Base-by-base conservation (phyloP, 2,797 vertebrate genomes). In the Ficedula albicollis region DNA sequence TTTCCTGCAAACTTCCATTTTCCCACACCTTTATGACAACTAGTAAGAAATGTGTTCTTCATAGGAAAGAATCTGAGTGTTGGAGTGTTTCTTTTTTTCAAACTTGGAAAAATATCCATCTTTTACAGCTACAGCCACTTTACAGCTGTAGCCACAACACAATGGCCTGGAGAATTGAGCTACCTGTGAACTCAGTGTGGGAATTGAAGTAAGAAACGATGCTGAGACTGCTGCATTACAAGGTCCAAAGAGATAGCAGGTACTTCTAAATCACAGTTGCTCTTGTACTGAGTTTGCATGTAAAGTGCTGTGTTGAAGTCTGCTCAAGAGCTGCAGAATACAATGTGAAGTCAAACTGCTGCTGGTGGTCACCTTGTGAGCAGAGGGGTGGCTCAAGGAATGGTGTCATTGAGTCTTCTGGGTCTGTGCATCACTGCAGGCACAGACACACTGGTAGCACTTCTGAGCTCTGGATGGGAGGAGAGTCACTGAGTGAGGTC, bases 1-100 rank as follows among this genome's bases (percentile, higher is more conserved):
- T 90, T 96, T 96, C 87, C 88, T 68, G 90, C 60, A 89, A 86
- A 58, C n/a, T 49, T 69, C 41, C 52, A 51, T 91, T 89, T 87
- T 25, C 70, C 69, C 22, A 66, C 36, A 90, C 39, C 81, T 94
- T 84, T 86, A 54, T 58, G 73, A 52, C 26, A 72, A 11, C 15
- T 51, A 67, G 18, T 44, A 86, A 72, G 25, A 62, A 55, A 6
- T 3, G 11, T 68, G 8, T 21, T 82, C 44, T 83, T 49, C 46
- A 36, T 4, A 76, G 32, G 32, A 67, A 91, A 51, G 34, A 38
- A 10, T 41, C 44, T 59, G 34, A 11, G 10, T 36, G 18, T 41
- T 56, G n/a, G 29, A 84, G 25, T 39, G 26, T 64, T 86, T 75
- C 30, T 73, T 82, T 19, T 76, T 76, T 82, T 46, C 48, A 59